These are phyloP conservation scores for Laothoe populi DNA, from an alignment of 2,888 invertebrate species.

Conservation along the genomic window DNA sequence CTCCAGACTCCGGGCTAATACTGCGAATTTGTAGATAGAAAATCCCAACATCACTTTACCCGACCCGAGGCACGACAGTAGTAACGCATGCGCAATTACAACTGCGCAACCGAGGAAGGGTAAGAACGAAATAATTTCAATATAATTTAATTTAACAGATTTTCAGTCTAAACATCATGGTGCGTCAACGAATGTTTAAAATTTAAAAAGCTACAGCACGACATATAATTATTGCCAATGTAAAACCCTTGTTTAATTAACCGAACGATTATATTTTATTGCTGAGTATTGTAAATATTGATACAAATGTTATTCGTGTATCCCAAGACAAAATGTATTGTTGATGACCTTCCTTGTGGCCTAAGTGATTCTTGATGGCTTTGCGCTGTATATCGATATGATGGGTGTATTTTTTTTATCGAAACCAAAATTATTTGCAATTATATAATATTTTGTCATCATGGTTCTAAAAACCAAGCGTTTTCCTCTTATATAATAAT, in stretches of 20 bases:
- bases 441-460: too few species aligned
- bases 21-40: too few species aligned
- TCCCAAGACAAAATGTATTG: conserved; percentile 49
- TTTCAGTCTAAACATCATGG: too few species aligned
- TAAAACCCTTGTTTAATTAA: conserved; percentile 58
- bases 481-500: too few species aligned
- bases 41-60: too few species aligned
- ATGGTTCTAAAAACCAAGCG: too few species aligned
- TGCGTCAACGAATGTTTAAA: conserved; percentile 45
- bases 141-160: not conserved
- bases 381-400: conserved; percentile 39
- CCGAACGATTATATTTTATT: conserved; percentile 61
- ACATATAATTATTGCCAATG: conserved; percentile 60
- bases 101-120: too few species aligned
- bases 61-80: too few species aligned
- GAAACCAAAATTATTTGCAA: too few species aligned
- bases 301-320: conserved; percentile 55
- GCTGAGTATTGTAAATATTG: conserved; percentile 61
- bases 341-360: conserved; percentile 59
- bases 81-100: too few species aligned
- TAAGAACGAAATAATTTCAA: too few species aligned
- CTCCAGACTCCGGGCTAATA: too few species aligned
- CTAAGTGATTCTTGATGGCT: conserved; percentile 75
- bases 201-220: conserved; percentile 48
- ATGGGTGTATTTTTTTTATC: not conserved